A percentile compares a stretch with the other conserved stretches of the same genome.
Conservation (phyloP, 1,140 invertebrate species). For the Drosophila watanabei region DNA sequence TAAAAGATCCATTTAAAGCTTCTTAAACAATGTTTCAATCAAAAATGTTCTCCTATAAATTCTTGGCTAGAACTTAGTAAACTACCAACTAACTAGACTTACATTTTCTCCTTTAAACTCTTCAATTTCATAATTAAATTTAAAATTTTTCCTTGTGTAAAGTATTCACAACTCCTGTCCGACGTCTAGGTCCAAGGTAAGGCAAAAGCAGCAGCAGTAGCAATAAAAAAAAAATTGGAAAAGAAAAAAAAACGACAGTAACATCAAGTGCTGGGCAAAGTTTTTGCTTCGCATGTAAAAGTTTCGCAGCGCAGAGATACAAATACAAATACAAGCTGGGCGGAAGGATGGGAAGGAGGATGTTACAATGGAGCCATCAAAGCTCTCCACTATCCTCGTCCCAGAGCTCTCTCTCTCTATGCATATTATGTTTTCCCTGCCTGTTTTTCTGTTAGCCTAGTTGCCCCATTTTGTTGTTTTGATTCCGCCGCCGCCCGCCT, state of each 20-base stretch:
- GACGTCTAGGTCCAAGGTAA: constrained; percentile 18
- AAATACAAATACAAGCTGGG: constrained; percentile 25
- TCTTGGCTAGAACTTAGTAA: background rate
- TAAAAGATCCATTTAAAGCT: too few species aligned
- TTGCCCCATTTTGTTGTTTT: constrained; percentile 62
- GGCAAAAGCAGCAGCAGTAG: background rate
- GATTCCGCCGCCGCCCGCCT: constrained; percentile 19
- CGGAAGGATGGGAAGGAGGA: background rate
- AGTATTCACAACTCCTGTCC: background rate
- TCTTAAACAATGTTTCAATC: background rate
- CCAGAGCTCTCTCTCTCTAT: constrained; percentile 31
- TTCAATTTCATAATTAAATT: background rate
- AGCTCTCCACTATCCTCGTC: constrained; percentile 20
- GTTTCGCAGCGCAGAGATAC: constrained; percentile 21
- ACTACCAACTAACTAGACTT: background rate
- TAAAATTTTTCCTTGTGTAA: constrained; percentile 8
- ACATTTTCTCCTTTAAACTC: background rate
- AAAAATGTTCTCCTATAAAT: too few species aligned
- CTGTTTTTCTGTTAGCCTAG: constrained; percentile 49
- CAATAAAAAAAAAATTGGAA: constrained; percentile 8
- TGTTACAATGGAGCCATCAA: constrained; percentile 32
- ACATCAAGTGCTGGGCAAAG: constrained; percentile 54
- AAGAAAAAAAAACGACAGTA: constrained; percentile 18
- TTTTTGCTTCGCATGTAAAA: constrained; percentile 52
- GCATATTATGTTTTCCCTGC: constrained; percentile 36